A percentile compares a stretch with the other conserved stretches of the same genome.
Evolutionary conservation across 2,113 vertebrate genomes (phyloP).

Genomic region (Pterocles orientalis): DNA sequence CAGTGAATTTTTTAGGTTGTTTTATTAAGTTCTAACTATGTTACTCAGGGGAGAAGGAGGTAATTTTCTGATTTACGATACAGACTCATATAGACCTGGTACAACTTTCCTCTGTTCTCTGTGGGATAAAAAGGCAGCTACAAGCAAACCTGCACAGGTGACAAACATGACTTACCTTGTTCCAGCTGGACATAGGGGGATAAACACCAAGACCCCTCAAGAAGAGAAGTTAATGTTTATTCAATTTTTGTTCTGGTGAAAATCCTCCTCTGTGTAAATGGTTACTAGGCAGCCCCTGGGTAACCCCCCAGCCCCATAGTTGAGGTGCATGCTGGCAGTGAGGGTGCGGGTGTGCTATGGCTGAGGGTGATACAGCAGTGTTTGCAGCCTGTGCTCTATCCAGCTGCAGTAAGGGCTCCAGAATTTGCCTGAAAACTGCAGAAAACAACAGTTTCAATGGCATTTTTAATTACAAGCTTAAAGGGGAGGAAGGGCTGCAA

Average conservation of each 20-base stretch:
- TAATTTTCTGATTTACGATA: neutral
- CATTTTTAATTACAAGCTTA: neutral
- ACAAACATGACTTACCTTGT: neutral
- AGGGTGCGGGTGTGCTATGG: neutral
- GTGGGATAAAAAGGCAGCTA: neutral
- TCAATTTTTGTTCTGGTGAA: neutral
- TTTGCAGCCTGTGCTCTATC: neutral
- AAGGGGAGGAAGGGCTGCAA: neutral
- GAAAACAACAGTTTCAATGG: neutral
- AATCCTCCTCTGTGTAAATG: neutral
- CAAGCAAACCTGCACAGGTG: neutral
- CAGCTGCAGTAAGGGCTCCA: neutral
- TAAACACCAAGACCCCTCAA: neutral
- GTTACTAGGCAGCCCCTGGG: rapidly evolving
- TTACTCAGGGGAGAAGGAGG: neutral
- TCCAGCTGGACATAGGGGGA: neutral
- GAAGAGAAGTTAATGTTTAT: neutral
- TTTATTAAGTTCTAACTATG: neutral
- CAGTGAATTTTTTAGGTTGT: neutral
- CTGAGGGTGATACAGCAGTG: neutral
- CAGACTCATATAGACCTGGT: neutral
- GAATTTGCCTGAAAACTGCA: neutral
- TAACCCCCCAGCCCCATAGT: rapidly evolving
- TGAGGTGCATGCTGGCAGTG: neutral
- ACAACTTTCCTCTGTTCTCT: neutral